phyloP scores from a whole-genome alignment of 2,888 invertebrate genomes.

The Phytoseiulus persimilis region DNA sequence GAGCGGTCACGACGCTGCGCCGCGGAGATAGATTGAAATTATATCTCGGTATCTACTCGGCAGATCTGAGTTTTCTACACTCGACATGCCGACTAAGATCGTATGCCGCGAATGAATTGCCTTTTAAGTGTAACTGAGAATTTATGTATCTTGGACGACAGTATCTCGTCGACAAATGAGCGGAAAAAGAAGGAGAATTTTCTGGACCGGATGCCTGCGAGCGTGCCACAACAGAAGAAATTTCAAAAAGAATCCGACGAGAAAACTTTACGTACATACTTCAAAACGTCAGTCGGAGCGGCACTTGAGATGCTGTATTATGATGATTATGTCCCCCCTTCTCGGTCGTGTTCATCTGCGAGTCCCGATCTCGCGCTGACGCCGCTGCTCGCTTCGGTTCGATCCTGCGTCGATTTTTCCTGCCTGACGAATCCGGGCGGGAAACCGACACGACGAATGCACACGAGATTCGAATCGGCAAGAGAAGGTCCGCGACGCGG shows the following conservation, averaged over 20 bases:
- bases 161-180: not conserved
- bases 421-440: not conserved
- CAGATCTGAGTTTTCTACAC: not conserved
- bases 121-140: not conserved
- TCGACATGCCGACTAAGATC: not conserved
- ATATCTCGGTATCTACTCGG: not conserved
- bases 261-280: not conserved
- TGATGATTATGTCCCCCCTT: not conserved
- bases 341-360: not conserved
- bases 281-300: not conserved
- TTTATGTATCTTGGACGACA: not conserved
- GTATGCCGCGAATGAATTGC: not conserved
- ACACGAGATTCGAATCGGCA: not conserved
- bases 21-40: not conserved
- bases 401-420: not conserved
- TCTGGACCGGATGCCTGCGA: not conserved
- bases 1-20: not conserved
- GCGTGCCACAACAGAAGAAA: not conserved
- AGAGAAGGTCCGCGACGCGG: not conserved
- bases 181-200: not conserved
- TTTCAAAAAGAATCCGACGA: not conserved
- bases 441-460: not conserved
- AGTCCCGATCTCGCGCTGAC: not conserved
- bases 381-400: not conserved
- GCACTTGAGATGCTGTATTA: not conserved